Conservation (phyloP, 2,797 vertebrate genomes). For the Sebastes hubbsi region DNA sequence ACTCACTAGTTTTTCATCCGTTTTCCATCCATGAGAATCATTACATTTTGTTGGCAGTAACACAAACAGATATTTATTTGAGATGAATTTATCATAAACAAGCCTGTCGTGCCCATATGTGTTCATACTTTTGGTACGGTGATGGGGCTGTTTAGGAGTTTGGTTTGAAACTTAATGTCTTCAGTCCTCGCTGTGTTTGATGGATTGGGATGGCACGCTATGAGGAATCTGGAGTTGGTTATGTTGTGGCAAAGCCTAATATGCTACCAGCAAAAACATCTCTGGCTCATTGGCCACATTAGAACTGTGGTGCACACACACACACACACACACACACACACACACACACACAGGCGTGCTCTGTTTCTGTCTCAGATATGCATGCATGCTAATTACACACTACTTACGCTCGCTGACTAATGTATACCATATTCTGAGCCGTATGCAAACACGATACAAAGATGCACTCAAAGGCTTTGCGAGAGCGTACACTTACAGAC, state of each 20-base stretch:
- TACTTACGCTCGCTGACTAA: conserved; percentile 35
- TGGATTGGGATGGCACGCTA: conserved; percentile 49
- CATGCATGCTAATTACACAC: conserved; percentile 57
- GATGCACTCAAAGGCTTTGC: conserved; percentile 19
- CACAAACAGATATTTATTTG: conserved; percentile 34
- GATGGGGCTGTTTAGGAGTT: conserved; percentile 24
- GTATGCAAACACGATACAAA: conserved; percentile 22
- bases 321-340: conserved; percentile 11
- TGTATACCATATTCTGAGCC: conserved; percentile 39
- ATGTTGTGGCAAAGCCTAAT: conserved; percentile 62
- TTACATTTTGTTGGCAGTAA: conserved; percentile 1
- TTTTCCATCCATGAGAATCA: conserved; percentile 4
- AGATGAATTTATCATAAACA: conserved; percentile 34
- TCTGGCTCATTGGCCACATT: conserved; percentile 69
- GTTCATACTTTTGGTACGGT: conserved; percentile 32
- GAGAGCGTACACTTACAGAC: conserved; percentile 31
- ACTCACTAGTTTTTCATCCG: neutral
- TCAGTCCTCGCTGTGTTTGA: conserved; percentile 39
- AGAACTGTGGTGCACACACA: conserved; percentile 30
- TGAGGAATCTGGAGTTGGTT: conserved; percentile 68
- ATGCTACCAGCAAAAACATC: conserved; percentile 65
- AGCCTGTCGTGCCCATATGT: conserved; percentile 23
- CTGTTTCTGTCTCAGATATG: conserved; percentile 28
- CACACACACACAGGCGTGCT: neutral
- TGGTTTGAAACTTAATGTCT: conserved; percentile 37